A percentile compares a stretch with the other conserved stretches of the same genome.
These are phyloP conservation scores for Phalacrocorax brasilianus DNA, from an alignment of 2,113 vertebrate species.

Conservation along the genomic window DNA sequence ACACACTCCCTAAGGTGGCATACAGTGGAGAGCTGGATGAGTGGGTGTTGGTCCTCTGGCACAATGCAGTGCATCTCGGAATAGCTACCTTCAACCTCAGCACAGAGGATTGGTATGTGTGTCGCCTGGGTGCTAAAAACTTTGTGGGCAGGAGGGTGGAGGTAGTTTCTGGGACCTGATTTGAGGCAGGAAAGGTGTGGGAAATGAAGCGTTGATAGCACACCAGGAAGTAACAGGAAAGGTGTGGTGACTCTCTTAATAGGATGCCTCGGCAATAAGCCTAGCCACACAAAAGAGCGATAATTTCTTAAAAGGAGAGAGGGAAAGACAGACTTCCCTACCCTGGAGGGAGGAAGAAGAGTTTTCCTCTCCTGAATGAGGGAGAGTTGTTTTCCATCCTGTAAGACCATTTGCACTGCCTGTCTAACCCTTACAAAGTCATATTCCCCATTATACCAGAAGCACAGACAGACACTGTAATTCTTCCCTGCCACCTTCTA, in stretches of 20 bases:
- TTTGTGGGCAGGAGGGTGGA: constrained; percentile 15
- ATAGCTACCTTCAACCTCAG: not conserved
- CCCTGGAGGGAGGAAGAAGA: not conserved
- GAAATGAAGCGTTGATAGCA: not conserved
- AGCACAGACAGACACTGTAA: not conserved
- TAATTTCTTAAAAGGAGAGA: not conserved
- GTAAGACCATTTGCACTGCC: not conserved
- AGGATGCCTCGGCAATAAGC: not conserved
- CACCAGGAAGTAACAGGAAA: not conserved
- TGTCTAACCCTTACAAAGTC: not conserved
- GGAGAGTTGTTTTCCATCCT: not conserved
- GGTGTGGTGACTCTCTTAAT: not conserved
- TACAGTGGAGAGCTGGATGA: not conserved
- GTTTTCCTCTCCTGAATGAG: not conserved
- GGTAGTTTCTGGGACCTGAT: not conserved
- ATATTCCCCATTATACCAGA: not conserved
- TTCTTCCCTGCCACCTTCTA: not conserved
- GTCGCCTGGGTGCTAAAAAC: not conserved
- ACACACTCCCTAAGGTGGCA: not conserved
- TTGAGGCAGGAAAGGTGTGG: not conserved
- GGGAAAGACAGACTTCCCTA: not conserved
- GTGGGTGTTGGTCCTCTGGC: not conserved
- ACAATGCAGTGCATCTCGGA: rapidly evolving
- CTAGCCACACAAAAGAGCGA: not conserved
- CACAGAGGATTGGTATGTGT: not conserved